Conservation (phyloP, 2,888 invertebrate species). For the Lacanobia oleracea region DNA sequence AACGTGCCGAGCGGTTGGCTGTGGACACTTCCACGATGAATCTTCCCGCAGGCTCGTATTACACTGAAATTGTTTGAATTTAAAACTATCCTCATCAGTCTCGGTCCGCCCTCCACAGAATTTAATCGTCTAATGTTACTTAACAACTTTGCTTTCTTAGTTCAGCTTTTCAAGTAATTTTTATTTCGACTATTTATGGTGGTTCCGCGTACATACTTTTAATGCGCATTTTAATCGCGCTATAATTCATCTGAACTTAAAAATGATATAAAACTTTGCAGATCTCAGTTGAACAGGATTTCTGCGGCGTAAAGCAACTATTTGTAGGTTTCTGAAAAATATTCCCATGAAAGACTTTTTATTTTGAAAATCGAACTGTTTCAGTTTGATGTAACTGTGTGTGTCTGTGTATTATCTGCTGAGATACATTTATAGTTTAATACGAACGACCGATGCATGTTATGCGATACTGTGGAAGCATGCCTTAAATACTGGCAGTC, state of each 20-base stretch:
- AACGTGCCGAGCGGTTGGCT: constrained; percentile 43
- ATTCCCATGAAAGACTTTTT: background rate
- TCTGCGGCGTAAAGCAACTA: constrained; percentile 35
- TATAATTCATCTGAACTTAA: constrained; percentile 55
- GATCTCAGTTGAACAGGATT: constrained; percentile 49
- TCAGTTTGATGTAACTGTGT: background rate
- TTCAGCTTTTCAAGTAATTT: constrained; percentile 29
- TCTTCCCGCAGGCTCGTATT: constrained; percentile 28
- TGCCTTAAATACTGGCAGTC: too few relatives aligned
- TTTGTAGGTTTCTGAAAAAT: constrained; percentile 33
- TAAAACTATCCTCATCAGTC: constrained; percentile 50
- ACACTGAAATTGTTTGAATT: constrained; percentile 52
- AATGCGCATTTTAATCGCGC: constrained; percentile 36
- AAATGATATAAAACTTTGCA: constrained; percentile 52
- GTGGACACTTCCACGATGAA: constrained; percentile 40
- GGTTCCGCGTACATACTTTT: constrained; percentile 15
- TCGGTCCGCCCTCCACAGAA: constrained; percentile 37
- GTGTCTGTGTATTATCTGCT: too few relatives aligned
- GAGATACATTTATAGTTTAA: background rate
- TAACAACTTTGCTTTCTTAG: constrained; percentile 29
- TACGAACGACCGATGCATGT: background rate
- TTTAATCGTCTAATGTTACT: constrained; percentile 45
- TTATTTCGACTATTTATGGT: constrained; percentile 10
- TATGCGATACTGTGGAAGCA: background rate
- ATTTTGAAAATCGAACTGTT: background rate